These are phyloP conservation scores for human DNA, from an alignment of 2,113 vertebrate species.

Conservation along the genomic window GRCh38 chr3:168419001-168419500, in stretches of 20 bases:
- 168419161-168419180: not conserved
- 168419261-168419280: not conserved
- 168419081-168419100: not conserved
- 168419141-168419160: not conserved
- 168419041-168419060: slow-evolving; percentile 27
- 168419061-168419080: not conserved
- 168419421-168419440: not conserved
- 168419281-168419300: not conserved
- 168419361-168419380: not conserved
- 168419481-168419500: not conserved
- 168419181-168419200: not conserved
- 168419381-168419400: not conserved
- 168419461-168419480: not conserved
- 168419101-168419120: slow-evolving; percentile 11
- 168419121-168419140: not conserved
- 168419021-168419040: slow-evolving; percentile 53
- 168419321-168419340: not conserved
- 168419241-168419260: not conserved
- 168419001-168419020: not conserved
- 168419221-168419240: not conserved
- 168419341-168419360: not conserved
- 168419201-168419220: not conserved
- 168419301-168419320: not conserved
- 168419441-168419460: slow-evolving; percentile 8
- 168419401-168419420: not conserved